Base-by-base conservation (phyloP, 2,113 vertebrate species). In the Sapajus apella region DNA sequence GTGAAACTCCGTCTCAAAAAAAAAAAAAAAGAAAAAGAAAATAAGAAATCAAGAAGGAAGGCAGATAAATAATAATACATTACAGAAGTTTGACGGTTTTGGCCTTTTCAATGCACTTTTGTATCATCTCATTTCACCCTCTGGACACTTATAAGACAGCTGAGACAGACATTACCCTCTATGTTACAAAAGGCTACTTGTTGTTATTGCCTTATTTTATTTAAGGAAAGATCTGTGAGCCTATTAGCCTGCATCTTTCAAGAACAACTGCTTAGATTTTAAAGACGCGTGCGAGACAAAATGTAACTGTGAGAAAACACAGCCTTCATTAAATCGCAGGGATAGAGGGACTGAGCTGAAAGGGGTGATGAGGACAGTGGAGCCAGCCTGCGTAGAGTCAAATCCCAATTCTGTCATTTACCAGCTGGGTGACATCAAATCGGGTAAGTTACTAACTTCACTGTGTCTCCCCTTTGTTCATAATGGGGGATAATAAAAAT, bases 201-300 rank as follows among this genome's bases (percentile, higher is more conserved):
- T 25, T 47, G 58, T 56, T 43, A 66, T 6, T 76, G 43, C 76
- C 95, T 93, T 89, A 43, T 82, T 96, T 90, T 72, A 30, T 81
- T 85, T 73, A 93, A 94, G 82, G 55, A 86, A 77, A 90, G n/a
- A 66, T 40, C 50, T 21, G 8, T 79, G 56, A 80, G 70, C 80
- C 50, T 32, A 73, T 61, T 76, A 95, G 68, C 82, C 64, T 56
- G 86, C 75, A 70, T 76, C 81, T 92, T 90, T 87, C 20, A 90
- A n/a, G 88, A 96, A 85, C 90, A 43, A 91, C 66, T 80, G 43
- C 72, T 72, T 64, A 68, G 73, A 75, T 70, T 95, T 91, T 61
- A 68, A 79, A 95, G 93, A 93, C 64, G 73, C 47, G 86, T 32
- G 58, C 52, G 35, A 95, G 91, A 94, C 79, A 87, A 96, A 90